Conservation (phyloP, 2,113 vertebrate species). For the Cyprinus carpio region DNA sequence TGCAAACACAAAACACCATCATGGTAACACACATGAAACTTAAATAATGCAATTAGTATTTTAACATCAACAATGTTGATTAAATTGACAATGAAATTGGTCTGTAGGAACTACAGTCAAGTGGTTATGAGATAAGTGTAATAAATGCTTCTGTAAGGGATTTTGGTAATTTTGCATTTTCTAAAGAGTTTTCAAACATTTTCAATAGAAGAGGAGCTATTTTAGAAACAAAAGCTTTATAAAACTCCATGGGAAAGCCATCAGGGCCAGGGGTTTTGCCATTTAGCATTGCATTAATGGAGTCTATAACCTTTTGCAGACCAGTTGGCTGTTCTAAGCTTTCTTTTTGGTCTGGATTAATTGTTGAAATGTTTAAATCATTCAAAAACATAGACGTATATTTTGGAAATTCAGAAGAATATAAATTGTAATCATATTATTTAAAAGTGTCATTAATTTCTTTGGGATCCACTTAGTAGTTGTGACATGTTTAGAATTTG, state of each 20-base stretch:
- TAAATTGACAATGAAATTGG: background rate
- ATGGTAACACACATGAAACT: too few relatives aligned
- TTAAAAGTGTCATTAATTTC: slow-evolving; percentile 1
- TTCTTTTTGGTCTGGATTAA: background rate
- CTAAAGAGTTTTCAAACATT: background rate
- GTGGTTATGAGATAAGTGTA: background rate
- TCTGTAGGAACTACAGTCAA: background rate
- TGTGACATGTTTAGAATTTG: background rate
- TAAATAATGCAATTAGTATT: too few relatives aligned
- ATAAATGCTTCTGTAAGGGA: background rate
- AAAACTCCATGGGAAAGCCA: background rate
- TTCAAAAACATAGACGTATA: background rate
- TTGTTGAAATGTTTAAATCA: background rate
- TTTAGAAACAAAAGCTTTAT: background rate
- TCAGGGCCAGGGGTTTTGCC: background rate
- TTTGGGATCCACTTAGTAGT: background rate
- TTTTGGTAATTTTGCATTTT: background rate
- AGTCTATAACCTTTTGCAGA: background rate
- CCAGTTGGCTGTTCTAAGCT: background rate
- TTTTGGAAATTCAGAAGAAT: background rate
- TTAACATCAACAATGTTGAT: too few relatives aligned
- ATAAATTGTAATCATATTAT: background rate
- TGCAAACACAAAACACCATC: too few relatives aligned
- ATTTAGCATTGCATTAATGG: background rate
- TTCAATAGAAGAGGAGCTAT: background rate